Percentiles rank a stretch among this genome's conserved stretches.
Evolutionary conservation across 2,888 invertebrate species (phyloP).

Genomic region (Luffia ferchaultella): DNA sequence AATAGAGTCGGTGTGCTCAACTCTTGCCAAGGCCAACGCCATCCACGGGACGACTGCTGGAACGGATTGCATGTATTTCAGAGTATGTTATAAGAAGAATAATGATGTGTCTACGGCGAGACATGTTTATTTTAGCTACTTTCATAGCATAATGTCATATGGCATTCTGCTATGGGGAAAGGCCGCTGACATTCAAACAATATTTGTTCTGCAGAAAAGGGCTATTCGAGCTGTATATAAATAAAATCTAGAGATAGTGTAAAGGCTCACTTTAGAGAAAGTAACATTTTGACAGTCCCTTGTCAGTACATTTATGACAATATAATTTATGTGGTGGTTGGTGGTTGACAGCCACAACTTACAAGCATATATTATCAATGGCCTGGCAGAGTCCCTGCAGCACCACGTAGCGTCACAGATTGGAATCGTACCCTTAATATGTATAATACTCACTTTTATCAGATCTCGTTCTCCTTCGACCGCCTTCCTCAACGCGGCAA

Average conservation of each 20-base stretch:
- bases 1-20: slow-evolving; percentile 61
- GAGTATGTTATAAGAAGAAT: background rate
- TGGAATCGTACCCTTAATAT: too few relatives aligned
- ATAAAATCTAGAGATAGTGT: too few relatives aligned
- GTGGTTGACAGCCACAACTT: too few relatives aligned
- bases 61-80: background rate
- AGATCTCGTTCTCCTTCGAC: slow-evolving; percentile 47
- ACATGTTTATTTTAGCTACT: background rate
- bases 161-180: background rate
- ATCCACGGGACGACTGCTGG: slow-evolving; percentile 20
- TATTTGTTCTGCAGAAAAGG: background rate
- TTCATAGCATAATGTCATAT: background rate
- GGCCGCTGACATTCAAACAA: background rate
- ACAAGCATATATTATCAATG: too few relatives aligned
- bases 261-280: too few relatives aligned
- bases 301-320: too few relatives aligned
- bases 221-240: too few relatives aligned
- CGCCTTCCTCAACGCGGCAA: slow-evolving; percentile 49
- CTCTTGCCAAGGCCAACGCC: slow-evolving; percentile 71
- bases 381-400: too few relatives aligned
- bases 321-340: too few relatives aligned
- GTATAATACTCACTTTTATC: slow-evolving; percentile 31
- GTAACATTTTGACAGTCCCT: too few relatives aligned
- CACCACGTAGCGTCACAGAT: too few relatives aligned
- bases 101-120: background rate